phyloP scores from a whole-genome alignment of 1,140 invertebrate species.

The Saccostrea echinata region DNA sequence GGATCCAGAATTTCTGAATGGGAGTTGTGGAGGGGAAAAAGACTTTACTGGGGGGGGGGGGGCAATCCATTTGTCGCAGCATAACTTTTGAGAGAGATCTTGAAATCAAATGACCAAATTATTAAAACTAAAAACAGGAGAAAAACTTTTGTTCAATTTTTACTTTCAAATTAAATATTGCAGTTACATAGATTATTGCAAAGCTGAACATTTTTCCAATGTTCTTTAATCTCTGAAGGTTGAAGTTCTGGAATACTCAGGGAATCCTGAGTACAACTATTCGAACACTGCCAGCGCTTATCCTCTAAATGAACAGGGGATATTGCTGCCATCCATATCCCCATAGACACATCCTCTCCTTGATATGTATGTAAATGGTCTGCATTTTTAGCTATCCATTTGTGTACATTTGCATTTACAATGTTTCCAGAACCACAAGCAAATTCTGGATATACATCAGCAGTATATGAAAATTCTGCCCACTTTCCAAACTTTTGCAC shows the following conservation, averaged over 20 bases:
- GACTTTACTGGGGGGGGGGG: no score
- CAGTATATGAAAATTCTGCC: slow-evolving; percentile 65
- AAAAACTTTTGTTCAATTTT: background rate
- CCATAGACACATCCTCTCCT: slow-evolving; percentile 78
- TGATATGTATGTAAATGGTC: slow-evolving; percentile 57
- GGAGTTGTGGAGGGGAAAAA: no score
- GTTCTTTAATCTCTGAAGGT: background rate
- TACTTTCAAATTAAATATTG: background rate
- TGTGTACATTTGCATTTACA: slow-evolving; percentile 62
- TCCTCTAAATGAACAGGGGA: background rate
- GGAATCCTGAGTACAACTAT: background rate
- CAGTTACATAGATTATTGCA: background rate
- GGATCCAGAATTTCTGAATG: no score
- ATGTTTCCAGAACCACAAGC: slow-evolving; percentile 74
- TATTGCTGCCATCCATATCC: slow-evolving; percentile 77
- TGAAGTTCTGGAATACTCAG: slow-evolving; percentile 30
- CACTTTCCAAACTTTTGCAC: slow-evolving; percentile 72
- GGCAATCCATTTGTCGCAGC: no score
- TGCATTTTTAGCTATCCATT: slow-evolving; percentile 64
- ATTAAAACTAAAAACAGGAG: background rate
- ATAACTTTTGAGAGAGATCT: no score
- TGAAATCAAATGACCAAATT: no score
- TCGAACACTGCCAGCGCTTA: slow-evolving; percentile 1
- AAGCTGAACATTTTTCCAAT: background rate
- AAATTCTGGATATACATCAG: slow-evolving; percentile 71